Conservation (phyloP, 2,797 vertebrate genomes). For the Smutsia gigantea region DNA sequence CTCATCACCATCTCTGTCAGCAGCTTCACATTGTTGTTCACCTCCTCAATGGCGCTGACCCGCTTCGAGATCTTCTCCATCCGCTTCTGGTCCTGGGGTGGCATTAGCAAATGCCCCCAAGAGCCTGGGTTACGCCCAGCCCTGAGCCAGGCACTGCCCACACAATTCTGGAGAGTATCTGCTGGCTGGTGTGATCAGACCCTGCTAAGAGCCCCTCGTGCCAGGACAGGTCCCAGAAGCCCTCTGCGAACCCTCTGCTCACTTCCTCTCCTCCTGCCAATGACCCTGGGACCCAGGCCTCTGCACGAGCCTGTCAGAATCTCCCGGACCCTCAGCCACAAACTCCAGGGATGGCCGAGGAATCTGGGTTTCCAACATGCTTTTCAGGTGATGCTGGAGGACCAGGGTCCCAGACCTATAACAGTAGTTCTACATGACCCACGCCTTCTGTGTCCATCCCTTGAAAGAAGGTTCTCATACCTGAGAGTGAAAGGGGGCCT, state of each 20-base stretch:
- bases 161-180: accelerated
- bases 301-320: background rate
- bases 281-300: accelerated
- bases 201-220: background rate
- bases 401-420: background rate
- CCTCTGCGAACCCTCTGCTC: background rate
- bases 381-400: background rate
- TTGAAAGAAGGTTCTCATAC: background rate
- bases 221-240: background rate
- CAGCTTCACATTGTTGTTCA: constrained; percentile 96
- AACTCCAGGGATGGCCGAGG: background rate
- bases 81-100: constrained; percentile 94
- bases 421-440: background rate
- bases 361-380: background rate
- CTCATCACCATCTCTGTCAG: constrained; percentile 95
- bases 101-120: accelerated
- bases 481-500: background rate
- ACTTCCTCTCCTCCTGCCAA: background rate
- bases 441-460: no score
- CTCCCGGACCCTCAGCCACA: background rate
- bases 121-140: background rate
- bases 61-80: constrained; percentile 98
- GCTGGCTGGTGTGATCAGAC: background rate
- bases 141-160: background rate
- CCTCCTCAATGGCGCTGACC: constrained; percentile 96